Percentiles rank a stretch among this genome's conserved stretches.
Conservation (phyloP, 2,797 vertebrate genomes). For the Anguilla megastoma region DNA sequence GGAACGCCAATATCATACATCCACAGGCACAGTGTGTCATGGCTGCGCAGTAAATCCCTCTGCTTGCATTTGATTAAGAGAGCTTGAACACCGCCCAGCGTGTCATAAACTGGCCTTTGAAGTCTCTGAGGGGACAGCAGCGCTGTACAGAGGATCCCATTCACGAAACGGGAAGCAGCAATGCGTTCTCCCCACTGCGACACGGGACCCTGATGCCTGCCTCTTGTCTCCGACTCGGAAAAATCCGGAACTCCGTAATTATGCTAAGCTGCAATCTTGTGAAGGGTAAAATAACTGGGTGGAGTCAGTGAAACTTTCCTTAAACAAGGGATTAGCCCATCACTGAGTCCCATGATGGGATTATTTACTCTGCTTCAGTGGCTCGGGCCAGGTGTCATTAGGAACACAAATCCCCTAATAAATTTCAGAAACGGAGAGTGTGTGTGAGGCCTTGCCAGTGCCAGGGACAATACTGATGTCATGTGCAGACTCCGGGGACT, state of each 20-base stretch:
- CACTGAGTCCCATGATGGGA: not conserved
- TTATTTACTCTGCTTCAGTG: not conserved
- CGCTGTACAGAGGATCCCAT: not conserved
- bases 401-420: conserved; percentile 25
- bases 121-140: not conserved
- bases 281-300: not conserved
- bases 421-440: not conserved
- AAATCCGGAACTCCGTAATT: not conserved
- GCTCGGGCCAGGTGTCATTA: not conserved
- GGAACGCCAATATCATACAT: not conserved
- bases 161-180: not conserved
- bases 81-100: not conserved
- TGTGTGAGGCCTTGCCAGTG: not conserved
- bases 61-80: not conserved
- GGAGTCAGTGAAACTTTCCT: not conserved
- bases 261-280: not conserved
- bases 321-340: conserved; percentile 16
- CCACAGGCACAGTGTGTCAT: not conserved
- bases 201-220: not conserved
- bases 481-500: not conserved
- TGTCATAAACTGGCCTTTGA: not conserved
- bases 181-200: not conserved
- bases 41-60: not conserved
- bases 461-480: conserved; percentile 13
- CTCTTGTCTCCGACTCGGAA: not conserved